These are phyloP conservation scores for Frankliniella intonsa DNA, from an alignment of 2,888 invertebrate species.

Conservation along the genomic window DNA sequence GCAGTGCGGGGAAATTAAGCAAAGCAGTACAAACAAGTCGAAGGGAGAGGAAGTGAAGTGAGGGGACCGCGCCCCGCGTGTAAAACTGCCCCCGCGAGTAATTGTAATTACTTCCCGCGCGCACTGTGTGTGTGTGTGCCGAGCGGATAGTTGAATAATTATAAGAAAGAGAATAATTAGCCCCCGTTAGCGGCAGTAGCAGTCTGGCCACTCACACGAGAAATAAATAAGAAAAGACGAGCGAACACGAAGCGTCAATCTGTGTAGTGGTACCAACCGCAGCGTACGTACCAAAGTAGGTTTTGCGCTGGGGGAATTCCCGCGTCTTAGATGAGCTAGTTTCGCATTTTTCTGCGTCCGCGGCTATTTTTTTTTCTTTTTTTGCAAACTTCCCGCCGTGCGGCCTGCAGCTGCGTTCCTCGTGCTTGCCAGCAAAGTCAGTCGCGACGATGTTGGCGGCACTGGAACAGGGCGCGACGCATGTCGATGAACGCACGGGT, in stretches of 20 bases:
- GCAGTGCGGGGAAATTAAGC: not conserved
- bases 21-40: conserved; percentile 6
- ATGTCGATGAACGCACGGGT: too few relatives aligned
- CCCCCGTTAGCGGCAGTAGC: not conserved
- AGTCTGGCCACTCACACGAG: not conserved
- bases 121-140: not conserved
- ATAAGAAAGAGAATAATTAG: conserved; percentile 2
- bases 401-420: too few relatives aligned
- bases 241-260: not conserved
- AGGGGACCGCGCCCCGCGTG: not conserved
- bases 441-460: too few relatives aligned
- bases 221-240: not conserved
- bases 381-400: too few relatives aligned
- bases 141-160: conserved; percentile 4
- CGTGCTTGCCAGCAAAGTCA: too few relatives aligned
- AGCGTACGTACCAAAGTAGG: too few relatives aligned
- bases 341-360: too few relatives aligned
- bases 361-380: too few relatives aligned
- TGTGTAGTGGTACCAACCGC: not conserved
- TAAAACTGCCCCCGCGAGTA: not conserved
- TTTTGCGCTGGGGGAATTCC: too few relatives aligned
- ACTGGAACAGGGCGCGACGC: too few relatives aligned
- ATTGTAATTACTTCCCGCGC: conserved; percentile 16
- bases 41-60: not conserved
- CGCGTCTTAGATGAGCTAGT: too few relatives aligned